Evolutionary conservation across 2,888 invertebrate species (phyloP).

Genomic region (Ellobium chinense): DNA sequence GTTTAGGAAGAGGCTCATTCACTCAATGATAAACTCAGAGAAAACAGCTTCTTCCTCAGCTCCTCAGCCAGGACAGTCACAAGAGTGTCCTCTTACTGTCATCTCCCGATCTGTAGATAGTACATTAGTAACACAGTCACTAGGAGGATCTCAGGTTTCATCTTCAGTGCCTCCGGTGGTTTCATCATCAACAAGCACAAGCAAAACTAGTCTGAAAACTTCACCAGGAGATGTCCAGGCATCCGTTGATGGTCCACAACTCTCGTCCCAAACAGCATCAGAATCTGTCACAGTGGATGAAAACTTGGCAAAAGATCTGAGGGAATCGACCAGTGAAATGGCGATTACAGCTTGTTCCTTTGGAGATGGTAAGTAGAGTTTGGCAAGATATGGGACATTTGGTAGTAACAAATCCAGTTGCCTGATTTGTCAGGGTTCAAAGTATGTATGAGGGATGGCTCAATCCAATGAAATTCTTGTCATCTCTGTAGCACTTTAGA

Average conservation of each 20-base stretch:
- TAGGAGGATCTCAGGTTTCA: neutral
- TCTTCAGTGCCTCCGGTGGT: neutral
- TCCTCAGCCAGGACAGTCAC: neutral
- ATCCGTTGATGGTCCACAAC: too few relatives aligned
- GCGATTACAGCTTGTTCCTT: slow-evolving; percentile 9
- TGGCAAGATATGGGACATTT: too few relatives aligned
- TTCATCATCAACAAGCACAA: too few relatives aligned
- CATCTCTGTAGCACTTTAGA: too few relatives aligned
- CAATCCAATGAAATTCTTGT: too few relatives aligned
- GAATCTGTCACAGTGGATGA: neutral
- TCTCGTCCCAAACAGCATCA: neutral
- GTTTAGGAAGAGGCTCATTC: slow-evolving; percentile 50
- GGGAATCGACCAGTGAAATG: slow-evolving; percentile 2
- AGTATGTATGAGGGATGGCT: too few relatives aligned
- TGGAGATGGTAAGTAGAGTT: slow-evolving; percentile 20
- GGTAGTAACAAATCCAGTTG: too few relatives aligned
- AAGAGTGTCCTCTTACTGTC: neutral
- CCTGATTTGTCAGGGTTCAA: too few relatives aligned
- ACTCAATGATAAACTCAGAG: slow-evolving; percentile 46
- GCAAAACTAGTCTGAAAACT: too few relatives aligned
- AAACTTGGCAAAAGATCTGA: neutral
- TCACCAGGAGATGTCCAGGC: too few relatives aligned
- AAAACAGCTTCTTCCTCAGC: neutral
- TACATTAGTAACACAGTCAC: neutral
- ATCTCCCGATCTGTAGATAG: neutral